Conservation (phyloP, 2,113 vertebrate genomes). For the Aviceda subcristata region DNA sequence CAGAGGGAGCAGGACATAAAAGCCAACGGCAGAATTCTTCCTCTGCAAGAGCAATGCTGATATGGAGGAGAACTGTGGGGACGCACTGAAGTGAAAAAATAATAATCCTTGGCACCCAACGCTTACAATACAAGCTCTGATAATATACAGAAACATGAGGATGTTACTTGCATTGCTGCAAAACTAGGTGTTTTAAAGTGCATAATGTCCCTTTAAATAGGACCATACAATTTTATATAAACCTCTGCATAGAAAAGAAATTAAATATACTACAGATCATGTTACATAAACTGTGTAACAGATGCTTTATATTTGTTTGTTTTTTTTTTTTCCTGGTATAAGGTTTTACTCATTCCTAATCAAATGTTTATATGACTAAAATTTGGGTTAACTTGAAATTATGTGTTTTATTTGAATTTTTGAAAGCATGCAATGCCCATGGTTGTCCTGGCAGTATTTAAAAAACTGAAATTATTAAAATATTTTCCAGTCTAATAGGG, state of each 20-base stretch:
- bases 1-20: background rate
- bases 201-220: slow-evolving; percentile 8
- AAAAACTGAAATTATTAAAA: background rate
- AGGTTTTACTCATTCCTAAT: slow-evolving; percentile 58
- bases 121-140: background rate
- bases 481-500: background rate
- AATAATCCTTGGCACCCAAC: background rate
- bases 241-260: background rate
- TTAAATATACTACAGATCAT: background rate
- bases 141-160: background rate
- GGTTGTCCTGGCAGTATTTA: background rate
- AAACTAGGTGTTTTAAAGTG: background rate
- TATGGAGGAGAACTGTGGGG: background rate
- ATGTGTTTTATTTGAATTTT: slow-evolving; percentile 61
- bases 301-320: slow-evolving; percentile 62
- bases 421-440: background rate
- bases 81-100: background rate
- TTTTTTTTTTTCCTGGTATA: slow-evolving; percentile 33
- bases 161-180: background rate
- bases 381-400: slow-evolving; percentile 53
- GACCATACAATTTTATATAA: background rate
- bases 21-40: background rate
- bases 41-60: background rate
- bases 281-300: slow-evolving; percentile 39
- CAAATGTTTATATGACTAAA: slow-evolving; percentile 59